Evolutionary conservation across 2,888 invertebrate genomes (phyloP).

Genomic region (Lissocephala sabroskyi): DNA sequence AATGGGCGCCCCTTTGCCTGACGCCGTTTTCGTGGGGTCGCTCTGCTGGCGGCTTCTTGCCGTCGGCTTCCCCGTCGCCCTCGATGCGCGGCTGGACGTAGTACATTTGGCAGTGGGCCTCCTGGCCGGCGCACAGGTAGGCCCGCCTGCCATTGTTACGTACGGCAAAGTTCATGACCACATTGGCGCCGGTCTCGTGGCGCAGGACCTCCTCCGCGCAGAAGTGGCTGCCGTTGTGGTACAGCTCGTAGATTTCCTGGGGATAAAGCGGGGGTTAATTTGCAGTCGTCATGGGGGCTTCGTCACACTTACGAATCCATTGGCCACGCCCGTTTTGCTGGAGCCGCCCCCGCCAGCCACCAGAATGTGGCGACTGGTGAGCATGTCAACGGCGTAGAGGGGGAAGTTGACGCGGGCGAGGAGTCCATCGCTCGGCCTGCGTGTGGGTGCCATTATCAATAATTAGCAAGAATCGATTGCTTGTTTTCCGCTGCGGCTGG

Average conservation of each 20-base stretch:
- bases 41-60: conserved; percentile 35
- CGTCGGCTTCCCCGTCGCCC: conserved; percentile 47
- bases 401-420: conserved; percentile 94
- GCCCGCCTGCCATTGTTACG: conserved; percentile 82
- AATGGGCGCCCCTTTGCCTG: conserved; percentile 47
- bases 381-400: conserved; percentile 89
- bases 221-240: conserved; percentile 86
- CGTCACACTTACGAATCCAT: conserved; percentile 89
- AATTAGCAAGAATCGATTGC: conserved; percentile 14
- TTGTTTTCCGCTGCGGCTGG: no score
- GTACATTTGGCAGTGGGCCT: conserved; percentile 91
- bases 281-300: not conserved
- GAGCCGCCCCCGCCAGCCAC: conserved; percentile 98
- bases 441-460: conserved; percentile 75
- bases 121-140: conserved; percentile 91
- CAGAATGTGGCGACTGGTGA: conserved; percentile 93
- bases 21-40: conserved; percentile 67
- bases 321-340: conserved; percentile 96
- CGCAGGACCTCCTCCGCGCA: conserved; percentile 90
- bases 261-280: no score
- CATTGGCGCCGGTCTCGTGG: conserved; percentile 90
- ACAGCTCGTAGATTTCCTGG: conserved; percentile 95
- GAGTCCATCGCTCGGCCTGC: conserved; percentile 79
- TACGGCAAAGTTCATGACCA: conserved; percentile 93
- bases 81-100: conserved; percentile 78